A percentile compares a stretch with the other conserved stretches of the same genome.
These are phyloP conservation scores for Eupithecia insigniata DNA, from an alignment of 2,888 invertebrate genomes.

Conservation along the genomic window DNA sequence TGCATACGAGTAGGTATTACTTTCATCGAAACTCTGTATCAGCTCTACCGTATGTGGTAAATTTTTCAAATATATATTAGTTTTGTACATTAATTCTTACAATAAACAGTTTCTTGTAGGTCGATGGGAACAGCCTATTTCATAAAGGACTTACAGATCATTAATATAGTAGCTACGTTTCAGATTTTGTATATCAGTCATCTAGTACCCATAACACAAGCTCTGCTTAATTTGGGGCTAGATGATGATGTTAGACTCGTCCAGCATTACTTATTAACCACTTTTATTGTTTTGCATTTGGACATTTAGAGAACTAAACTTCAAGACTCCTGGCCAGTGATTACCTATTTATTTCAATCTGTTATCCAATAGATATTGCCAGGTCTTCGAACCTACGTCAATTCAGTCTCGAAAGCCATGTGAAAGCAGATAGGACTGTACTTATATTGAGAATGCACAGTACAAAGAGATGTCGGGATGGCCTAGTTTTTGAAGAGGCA, in stretches of 20 bases:
- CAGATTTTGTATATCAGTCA: too few relatives aligned
- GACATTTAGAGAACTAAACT: background rate
- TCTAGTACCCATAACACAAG: too few relatives aligned
- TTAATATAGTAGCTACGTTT: background rate
- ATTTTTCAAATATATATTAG: too few relatives aligned
- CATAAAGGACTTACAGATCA: background rate
- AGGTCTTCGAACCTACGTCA: background rate
- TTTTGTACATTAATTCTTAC: background rate
- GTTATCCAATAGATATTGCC: background rate
- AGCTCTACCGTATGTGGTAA: background rate
- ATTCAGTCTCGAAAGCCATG: background rate
- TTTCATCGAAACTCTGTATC: background rate
- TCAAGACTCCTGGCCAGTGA: background rate
- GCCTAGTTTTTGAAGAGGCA: slow-evolving; percentile 12
- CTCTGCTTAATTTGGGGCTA: too few relatives aligned
- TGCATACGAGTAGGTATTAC: background rate
- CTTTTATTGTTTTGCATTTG: background rate
- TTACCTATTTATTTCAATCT: background rate
- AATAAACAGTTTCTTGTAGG: background rate
- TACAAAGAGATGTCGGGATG: slow-evolving; percentile 5
- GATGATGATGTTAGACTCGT: too few relatives aligned
- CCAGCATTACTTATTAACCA: too few relatives aligned
- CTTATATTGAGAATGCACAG: background rate
- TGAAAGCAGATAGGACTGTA: background rate
- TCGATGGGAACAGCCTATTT: background rate